phyloP scores from a whole-genome alignment of 2,797 vertebrate genomes.

The Threskiornis aethiopicus region DNA sequence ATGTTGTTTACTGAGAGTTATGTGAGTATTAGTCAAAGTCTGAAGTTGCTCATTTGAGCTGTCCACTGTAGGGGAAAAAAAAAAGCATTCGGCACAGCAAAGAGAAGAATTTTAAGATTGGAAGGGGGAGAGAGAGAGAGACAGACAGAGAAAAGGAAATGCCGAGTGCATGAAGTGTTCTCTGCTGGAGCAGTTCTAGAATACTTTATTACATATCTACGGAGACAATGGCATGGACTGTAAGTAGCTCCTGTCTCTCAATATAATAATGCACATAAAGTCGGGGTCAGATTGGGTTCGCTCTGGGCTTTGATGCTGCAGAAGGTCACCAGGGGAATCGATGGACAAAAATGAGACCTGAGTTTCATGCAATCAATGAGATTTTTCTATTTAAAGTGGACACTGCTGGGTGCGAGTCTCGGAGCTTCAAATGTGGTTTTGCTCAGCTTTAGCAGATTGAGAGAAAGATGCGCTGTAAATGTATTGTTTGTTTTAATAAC shows the following conservation, averaged over 20 bases:
- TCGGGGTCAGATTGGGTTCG: constrained; percentile 91
- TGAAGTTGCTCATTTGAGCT: constrained; percentile 74
- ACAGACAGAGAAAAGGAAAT: constrained; percentile 69
- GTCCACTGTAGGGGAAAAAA: neutral
- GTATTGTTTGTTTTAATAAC: constrained; percentile 66
- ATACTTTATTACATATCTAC: constrained; percentile 79
- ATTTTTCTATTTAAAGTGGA: constrained; percentile 89
- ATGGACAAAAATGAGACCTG: constrained; percentile 85
- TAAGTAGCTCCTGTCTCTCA: constrained; percentile 81
- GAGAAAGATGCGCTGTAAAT: constrained; percentile 64
- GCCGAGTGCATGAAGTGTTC: constrained; percentile 72
- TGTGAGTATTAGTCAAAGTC: constrained; percentile 72
- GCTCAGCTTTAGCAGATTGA: constrained; percentile 74
- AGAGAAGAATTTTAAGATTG: constrained; percentile 72
- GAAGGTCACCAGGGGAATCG: constrained; percentile 93
- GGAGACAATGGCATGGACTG: constrained; percentile 78
- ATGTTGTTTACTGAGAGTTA: constrained; percentile 75
- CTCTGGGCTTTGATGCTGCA: constrained; percentile 90
- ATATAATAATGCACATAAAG: constrained; percentile 88
- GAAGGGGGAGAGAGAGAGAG: neutral
- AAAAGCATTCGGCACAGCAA: constrained; percentile 48
- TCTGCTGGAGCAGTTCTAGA: constrained; percentile 78
- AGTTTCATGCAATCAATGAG: constrained; percentile 90
- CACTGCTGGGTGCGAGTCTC: constrained; percentile 84
- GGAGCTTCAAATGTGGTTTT: constrained; percentile 87